These are phyloP conservation scores for Pseudomyrmex gracilis DNA, from an alignment of 1,140 invertebrate genomes.

Conservation along the genomic window DNA sequence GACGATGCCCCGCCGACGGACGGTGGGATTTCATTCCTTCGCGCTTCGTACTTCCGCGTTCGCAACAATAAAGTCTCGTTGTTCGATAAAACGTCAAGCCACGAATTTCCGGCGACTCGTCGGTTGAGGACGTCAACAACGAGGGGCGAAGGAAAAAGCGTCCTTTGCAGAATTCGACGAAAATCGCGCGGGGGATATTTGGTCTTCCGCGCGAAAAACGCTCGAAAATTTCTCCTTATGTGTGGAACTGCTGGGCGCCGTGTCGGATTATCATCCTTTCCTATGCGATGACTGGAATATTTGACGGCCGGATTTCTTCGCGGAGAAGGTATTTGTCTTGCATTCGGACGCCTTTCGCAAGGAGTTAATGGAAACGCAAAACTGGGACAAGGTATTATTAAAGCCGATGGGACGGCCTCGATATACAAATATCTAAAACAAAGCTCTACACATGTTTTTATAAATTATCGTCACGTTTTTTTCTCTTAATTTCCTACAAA, in stretches of 20 bases:
- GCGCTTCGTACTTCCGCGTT: slow-evolving; percentile 51
- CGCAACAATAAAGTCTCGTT: slow-evolving; percentile 46
- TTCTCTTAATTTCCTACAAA: no score
- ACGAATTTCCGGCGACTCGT: slow-evolving; percentile 55
- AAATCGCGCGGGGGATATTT: slow-evolving; percentile 28
- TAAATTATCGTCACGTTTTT: not conserved
- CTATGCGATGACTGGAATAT: slow-evolving; percentile 50
- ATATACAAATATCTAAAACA: not conserved
- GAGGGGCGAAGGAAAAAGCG: slow-evolving; percentile 13
- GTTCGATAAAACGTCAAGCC: slow-evolving; percentile 60
- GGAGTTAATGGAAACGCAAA: slow-evolving; percentile 27
- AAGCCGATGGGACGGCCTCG: slow-evolving; percentile 19
- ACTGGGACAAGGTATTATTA: slow-evolving; percentile 23
- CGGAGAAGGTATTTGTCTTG: slow-evolving; percentile 47
- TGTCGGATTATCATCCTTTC: slow-evolving; percentile 49
- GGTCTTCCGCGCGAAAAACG: slow-evolving; percentile 31
- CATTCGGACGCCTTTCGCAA: slow-evolving; percentile 16
- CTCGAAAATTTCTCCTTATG: slow-evolving; percentile 32
- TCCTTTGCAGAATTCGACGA: slow-evolving; percentile 35
- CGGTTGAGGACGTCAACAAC: slow-evolving; percentile 16
- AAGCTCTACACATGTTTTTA: not conserved
- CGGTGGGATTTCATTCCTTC: slow-evolving; percentile 51
- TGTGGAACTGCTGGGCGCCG: slow-evolving; percentile 3
- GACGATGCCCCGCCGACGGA: not conserved
- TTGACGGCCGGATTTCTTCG: slow-evolving; percentile 56